phyloP scores from a whole-genome alignment of 2,888 invertebrate species.

The Sthenelais limicola region DNA sequence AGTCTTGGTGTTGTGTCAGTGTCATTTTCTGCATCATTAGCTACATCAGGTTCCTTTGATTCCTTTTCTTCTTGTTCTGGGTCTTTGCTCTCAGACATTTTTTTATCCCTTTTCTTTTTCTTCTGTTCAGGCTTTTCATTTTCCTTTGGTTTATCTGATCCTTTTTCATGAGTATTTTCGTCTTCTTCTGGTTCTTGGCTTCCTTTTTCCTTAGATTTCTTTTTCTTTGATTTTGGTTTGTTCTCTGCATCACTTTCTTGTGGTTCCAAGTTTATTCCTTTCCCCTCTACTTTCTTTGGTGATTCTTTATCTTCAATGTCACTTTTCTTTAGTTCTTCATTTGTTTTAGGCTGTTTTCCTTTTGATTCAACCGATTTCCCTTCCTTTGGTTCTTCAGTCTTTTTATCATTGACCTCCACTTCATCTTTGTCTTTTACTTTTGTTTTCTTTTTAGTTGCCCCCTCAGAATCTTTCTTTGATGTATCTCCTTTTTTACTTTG shows the following conservation, averaged over 20 bases:
- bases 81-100: background rate
- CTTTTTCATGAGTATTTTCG: background rate
- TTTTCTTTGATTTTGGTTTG: too few relatives aligned
- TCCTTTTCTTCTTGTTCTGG: background rate
- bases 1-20: too few relatives aligned
- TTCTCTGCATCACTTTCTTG: background rate
- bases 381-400: background rate
- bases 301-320: too few relatives aligned
- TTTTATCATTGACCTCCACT: background rate
- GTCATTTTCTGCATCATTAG: background rate
- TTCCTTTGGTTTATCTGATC: slow-evolving; percentile 1
- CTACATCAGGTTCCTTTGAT: background rate
- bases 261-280: background rate
- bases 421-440: background rate
- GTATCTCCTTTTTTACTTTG: background rate
- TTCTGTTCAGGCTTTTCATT: background rate
- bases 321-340: too few relatives aligned
- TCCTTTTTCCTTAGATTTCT: too few relatives aligned
- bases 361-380: too few relatives aligned
- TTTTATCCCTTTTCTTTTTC: slow-evolving; percentile 3
- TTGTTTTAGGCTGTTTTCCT: too few relatives aligned
- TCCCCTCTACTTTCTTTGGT: background rate
- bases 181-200: too few relatives aligned
- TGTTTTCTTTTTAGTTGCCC: background rate
- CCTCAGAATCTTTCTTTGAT: background rate